Conservation (phyloP, 1,140 invertebrate genomes). For the Phymastichus coffea region DNA sequence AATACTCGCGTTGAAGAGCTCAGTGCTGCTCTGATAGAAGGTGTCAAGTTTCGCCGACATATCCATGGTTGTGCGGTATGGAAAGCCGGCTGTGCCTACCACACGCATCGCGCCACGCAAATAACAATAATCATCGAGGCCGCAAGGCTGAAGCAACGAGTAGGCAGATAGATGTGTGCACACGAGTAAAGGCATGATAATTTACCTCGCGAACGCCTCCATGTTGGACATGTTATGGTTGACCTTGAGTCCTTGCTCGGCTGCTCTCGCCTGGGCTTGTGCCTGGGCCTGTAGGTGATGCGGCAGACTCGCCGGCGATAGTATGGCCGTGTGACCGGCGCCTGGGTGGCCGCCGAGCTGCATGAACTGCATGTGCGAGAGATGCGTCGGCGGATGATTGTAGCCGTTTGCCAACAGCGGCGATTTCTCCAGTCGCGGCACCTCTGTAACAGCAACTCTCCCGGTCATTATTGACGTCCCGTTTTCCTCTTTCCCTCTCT, state of each 20-base stretch:
- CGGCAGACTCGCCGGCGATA: conserved; percentile 84
- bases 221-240: conserved; percentile 74
- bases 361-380: conserved; percentile 88
- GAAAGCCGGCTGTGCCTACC: too few species aligned
- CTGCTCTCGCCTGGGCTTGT: conserved; percentile 51
- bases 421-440: conserved; percentile 85
- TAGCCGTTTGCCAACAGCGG: conserved; percentile 90
- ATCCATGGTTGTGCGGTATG: too few species aligned
- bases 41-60: too few species aligned
- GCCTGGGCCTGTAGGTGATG: conserved; percentile 66
- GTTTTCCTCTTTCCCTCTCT: too few species aligned
- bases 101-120: too few species aligned
- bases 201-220: conserved; percentile 81
- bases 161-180: too few species aligned
- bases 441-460: conserved; percentile 69
- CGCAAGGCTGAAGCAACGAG: too few species aligned
- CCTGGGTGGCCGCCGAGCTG: conserved; percentile 72
- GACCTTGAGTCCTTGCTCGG: conserved; percentile 63
- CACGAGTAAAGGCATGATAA: too few species aligned
- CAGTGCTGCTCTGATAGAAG: too few species aligned
- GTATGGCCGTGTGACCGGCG: conserved; percentile 70
- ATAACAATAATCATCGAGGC: too few species aligned
- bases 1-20: too few species aligned
- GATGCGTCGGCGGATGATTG: conserved; percentile 87
- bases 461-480: too few species aligned